Evolutionary conservation across 1,140 invertebrate genomes (phyloP).

Genomic region (Globodera rostochiensis): DNA sequence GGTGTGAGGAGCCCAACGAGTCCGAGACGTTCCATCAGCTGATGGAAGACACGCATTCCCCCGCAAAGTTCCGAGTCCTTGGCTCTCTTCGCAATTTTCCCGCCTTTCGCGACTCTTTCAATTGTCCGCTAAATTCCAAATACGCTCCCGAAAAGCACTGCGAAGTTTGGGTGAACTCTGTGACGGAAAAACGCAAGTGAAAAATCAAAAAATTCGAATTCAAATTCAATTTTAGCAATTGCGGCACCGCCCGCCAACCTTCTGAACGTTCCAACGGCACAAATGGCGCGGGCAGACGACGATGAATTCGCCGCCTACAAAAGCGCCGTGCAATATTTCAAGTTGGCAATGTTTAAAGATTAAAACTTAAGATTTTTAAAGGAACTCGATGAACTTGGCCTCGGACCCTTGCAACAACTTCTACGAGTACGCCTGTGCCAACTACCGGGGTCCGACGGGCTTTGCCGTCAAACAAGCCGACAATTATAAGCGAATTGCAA

Average conservation of each 20-base stretch:
- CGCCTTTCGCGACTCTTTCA: conserved; percentile 60
- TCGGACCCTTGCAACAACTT: no score
- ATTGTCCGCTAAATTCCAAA: conserved; percentile 42
- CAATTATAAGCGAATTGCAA: conserved; percentile 21
- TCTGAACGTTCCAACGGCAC: not conserved
- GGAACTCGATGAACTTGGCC: conserved; percentile 6
- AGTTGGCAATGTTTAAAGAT: no score
- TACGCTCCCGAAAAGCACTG: conserved; percentile 54
- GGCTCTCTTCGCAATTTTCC: conserved; percentile 57
- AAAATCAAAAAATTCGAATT: not conserved
- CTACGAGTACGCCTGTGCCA: no score
- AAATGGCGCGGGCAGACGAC: conserved; percentile 11
- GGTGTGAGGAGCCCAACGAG: conserved; percentile 12
- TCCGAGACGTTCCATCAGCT: conserved; percentile 34
- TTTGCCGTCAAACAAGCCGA: conserved; percentile 6
- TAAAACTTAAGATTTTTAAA: not conserved
- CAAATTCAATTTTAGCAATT: no score
- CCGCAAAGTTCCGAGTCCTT: conserved; percentile 34
- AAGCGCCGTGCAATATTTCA: not conserved
- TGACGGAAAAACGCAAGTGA: conserved; percentile 18
- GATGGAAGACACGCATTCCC: conserved; percentile 48
- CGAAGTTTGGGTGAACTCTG: conserved; percentile 51
- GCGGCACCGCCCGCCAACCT: not conserved
- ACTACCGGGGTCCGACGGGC: not conserved
- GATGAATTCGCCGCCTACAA: conserved; percentile 12